Conservation (phyloP, 2,797 vertebrate species). For the Dicrostonyx torquatus region DNA sequence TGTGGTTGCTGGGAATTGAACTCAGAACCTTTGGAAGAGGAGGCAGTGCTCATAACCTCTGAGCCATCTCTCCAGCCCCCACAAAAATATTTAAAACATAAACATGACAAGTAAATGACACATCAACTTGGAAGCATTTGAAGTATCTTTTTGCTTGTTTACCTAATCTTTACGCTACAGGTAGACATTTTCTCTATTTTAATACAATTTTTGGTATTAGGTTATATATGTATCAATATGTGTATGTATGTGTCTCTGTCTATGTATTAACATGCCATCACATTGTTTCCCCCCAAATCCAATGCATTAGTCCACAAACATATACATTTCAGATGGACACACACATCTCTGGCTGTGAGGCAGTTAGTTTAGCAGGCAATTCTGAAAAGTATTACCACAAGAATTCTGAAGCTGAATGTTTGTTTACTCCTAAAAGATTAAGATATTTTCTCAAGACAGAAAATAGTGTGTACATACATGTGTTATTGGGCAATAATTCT, state of each 20-base stretch:
- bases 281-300: not conserved
- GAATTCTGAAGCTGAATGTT: slow-evolving; percentile 42
- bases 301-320: not conserved
- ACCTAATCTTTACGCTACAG: not conserved
- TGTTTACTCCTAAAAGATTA: slow-evolving; percentile 13
- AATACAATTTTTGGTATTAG: not conserved
- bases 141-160: not conserved
- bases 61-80: no score
- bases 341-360: not conserved
- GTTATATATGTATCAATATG: not conserved
- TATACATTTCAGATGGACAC: not conserved
- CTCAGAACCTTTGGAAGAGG: no score
- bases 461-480: not conserved
- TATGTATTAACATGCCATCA: not conserved
- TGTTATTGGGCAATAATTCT: not conserved
- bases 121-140: slow-evolving; percentile 24
- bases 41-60: no score
- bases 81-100: slow-evolving; percentile 35
- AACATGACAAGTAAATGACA: not conserved
- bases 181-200: not conserved
- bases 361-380: not conserved
- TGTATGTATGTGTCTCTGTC: not conserved
- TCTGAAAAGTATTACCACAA: slow-evolving; percentile 26
- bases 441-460: slow-evolving; percentile 3
- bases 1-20: no score